Conservation (phyloP, 2,888 invertebrate genomes). For the Allolobophora icterica region DNA sequence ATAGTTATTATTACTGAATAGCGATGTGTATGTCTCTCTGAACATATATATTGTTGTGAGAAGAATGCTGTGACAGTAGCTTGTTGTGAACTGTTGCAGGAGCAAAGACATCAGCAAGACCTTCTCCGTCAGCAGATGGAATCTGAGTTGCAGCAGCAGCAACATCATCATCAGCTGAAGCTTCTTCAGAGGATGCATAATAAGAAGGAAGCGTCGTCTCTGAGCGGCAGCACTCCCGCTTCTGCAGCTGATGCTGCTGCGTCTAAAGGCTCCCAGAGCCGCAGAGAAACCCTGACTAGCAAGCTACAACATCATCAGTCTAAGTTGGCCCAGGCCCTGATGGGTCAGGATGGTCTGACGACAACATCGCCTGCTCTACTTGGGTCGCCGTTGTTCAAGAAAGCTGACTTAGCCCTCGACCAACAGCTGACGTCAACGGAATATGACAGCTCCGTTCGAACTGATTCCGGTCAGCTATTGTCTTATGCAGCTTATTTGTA, state of each 20-base stretch:
- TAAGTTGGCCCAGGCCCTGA: slow-evolving; percentile 43
- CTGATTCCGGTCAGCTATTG: slow-evolving; percentile 23
- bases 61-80: not conserved
- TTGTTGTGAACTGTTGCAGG: slow-evolving; percentile 19
- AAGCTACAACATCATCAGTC: slow-evolving; percentile 42
- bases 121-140: slow-evolving; percentile 26
- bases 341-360: slow-evolving; percentile 38
- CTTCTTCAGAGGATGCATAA: slow-evolving; percentile 54
- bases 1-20: not conserved
- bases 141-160: slow-evolving; percentile 40
- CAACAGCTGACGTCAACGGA: slow-evolving; percentile 20
- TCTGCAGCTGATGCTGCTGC: not conserved
- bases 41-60: not conserved
- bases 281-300: slow-evolving; percentile 44
- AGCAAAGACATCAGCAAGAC: slow-evolving; percentile 8
- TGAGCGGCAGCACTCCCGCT: not conserved
- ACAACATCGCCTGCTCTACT: not conserved
- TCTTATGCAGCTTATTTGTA: not conserved
- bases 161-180: slow-evolving; percentile 52
- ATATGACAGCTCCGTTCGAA: slow-evolving; percentile 27
- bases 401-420: not conserved
- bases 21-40: not conserved
- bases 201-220: slow-evolving; percentile 37
- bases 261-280: slow-evolving; percentile 44
- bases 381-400: not conserved